Base-by-base conservation (phyloP, 2,113 vertebrate genomes). In the Cebidichthys violaceus region DNA sequence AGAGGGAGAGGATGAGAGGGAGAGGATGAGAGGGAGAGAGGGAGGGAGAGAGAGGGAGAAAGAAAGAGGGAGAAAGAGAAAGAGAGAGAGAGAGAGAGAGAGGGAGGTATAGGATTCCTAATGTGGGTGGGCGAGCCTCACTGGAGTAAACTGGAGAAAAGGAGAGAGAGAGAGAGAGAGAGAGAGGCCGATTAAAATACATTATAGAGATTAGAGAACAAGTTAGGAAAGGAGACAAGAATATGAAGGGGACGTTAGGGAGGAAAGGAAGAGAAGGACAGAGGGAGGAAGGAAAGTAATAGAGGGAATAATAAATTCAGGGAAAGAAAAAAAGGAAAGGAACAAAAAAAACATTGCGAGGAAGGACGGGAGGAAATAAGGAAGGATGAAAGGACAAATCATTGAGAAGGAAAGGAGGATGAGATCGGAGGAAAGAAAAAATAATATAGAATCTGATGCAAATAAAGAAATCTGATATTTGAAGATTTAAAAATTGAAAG, bases 91-190 rank as follows among this genome's bases (percentile, higher is more conserved):
- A 94, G 93, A 90, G 87, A 85, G 24, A 52, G 54, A 43, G 50
- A 52, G 82, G 90, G 66, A 75, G 9, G 85, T 43, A 77, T 47
- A 24, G 65, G 86, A 80, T 66, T 82, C 92, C 93, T 94, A 61
- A 47, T 87, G 92, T 41, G 8, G 55, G 22, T 11, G 79, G 75
- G 82, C 72, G 84, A 87, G 92, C 82, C 86, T 93, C 93, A 87
- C 84, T 91, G 91, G 89, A 92, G 88, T 83, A 67, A 96, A 88
- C 96, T 97, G 91, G 72, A 76, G 65, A 79, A 59, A 78, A 20
- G 81, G 39, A 71, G 13, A 76, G 22, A 70, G 11, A 70, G 50
- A 62, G 39, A 64, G 18, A 52, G 54, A 45, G 43, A 45, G 45
- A 47, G 45, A 77, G 54, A 57, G 4, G 43, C 17, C 14, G 4